Conservation (phyloP, 1,140 invertebrate genomes). For the Anadara kagoshimensis region DNA sequence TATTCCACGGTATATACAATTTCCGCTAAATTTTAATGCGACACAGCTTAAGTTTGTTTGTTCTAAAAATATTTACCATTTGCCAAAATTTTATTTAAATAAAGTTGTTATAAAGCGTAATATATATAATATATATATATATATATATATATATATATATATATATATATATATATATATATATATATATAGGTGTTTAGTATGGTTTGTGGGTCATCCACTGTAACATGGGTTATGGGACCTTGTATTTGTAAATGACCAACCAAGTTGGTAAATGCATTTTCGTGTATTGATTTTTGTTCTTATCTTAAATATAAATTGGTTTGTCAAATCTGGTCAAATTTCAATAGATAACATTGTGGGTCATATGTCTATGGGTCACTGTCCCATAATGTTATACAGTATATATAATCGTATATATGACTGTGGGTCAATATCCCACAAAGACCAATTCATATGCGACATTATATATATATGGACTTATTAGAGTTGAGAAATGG, state of each 20-base stretch:
- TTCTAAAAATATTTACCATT: too few species aligned
- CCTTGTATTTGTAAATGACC: constrained; percentile 4
- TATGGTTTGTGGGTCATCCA: constrained; percentile 12
- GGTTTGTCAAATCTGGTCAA: constrained; percentile 5
- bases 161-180: background rate
- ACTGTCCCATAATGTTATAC: constrained; percentile 6
- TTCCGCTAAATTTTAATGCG: too few species aligned
- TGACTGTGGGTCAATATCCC: constrained; percentile 5
- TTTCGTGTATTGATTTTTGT: constrained; percentile 8
- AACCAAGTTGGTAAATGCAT: constrained; percentile 5
- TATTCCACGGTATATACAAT: too few species aligned
- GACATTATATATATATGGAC: too few species aligned
- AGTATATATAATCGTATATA: background rate
- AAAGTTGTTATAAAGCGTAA: too few species aligned
- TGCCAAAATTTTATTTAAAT: too few species aligned
- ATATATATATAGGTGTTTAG: constrained; percentile 16
- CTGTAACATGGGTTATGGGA: constrained; percentile 17
- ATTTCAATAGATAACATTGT: constrained; percentile 14
- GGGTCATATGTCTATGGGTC: constrained; percentile 12
- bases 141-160: too few species aligned
- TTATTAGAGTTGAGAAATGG: too few species aligned
- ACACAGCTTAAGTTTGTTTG: too few species aligned
- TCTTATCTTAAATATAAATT: constrained; percentile 7
- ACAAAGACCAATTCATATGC: background rate
- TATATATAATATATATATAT: too few species aligned